Evolutionary conservation across 2,888 invertebrate genomes (phyloP), one percentile per base, ranked within the genome.

Genomic region (Trissolcus brochymenae): DNA sequence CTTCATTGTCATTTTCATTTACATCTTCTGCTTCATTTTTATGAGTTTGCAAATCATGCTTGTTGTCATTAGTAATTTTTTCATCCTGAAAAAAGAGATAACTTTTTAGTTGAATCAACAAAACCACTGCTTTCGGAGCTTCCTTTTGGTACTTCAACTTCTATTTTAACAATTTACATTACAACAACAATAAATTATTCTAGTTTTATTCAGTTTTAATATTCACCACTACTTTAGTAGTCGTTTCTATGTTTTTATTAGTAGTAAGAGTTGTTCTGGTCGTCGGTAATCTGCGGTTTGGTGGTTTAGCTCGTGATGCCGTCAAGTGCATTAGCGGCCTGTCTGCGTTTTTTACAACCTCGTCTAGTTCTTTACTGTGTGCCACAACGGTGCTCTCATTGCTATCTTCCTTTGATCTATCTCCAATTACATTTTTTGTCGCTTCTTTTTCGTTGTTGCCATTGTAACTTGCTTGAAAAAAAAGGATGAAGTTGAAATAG

Each of bases 231-330:
- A 62, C 51, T 59, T 21, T 74, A 29, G 64, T n/a, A 59, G 64
- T 35, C 9, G 78, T 67, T 40, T 76, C 59, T 25, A 80, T 74
- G 19, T 80, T 68, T 17, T 61, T 64, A 56, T 78, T 71, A 62
- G 81, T 70, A 54, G 79, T 81, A 55, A 80, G 71, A 66, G 80
- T 78, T 11, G 74, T 68, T 46, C 76, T 80, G 17, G 59, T 70
- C 29, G 82, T 81, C n/a, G 92, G 92, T 83, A 94, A 90, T 82
- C 93, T 90, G 74, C 93, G 90, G 40, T n/a, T n/a, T n/a, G 94
- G 94, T 76, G 93, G 93, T 89, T 92, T 93, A 11, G 92, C 93
- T 81, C 93, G 87, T 19, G 89, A 89, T 16, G 90, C 91, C 51
- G 91, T 91, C 29, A 90, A 87, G 80, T 91, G 91, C 50, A 89